Percentiles rank a stretch among this genome's conserved stretches.
Evolutionary conservation across 2,888 invertebrate genomes (phyloP).

Genomic region (Chironomus tentans): DNA sequence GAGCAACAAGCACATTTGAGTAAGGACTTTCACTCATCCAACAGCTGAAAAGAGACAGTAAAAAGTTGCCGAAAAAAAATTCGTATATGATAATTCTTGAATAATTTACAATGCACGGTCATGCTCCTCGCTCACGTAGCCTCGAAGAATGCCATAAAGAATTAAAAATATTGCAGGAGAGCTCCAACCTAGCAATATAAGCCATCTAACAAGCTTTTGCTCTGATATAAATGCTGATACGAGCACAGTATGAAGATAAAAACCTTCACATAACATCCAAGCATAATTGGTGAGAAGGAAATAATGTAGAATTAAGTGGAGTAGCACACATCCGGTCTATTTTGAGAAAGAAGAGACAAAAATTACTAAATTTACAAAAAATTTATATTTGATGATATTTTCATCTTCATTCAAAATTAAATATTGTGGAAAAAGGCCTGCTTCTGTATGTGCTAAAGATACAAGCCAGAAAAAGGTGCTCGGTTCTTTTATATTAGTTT

Average conservation of each 20-base stretch:
- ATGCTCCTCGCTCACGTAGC: conserved; percentile 43
- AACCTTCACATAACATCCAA: conserved; percentile 95
- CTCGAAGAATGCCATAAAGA: conserved; percentile 58
- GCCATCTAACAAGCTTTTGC: conserved; percentile 69
- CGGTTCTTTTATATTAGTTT: too few relatives aligned
- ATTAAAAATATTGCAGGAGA: conserved; percentile 59
- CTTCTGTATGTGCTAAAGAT: too few relatives aligned
- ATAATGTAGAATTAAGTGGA: conserved; percentile 77
- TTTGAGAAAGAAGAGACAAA: conserved; percentile 29
- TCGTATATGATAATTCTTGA: not conserved
- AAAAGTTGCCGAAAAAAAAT: not conserved
- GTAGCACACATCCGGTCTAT: conserved; percentile 68
- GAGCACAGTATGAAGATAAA: conserved; percentile 87
- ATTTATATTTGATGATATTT: too few relatives aligned
- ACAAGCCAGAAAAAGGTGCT: too few relatives aligned
- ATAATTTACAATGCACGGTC: conserved; percentile 51
- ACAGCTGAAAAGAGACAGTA: conserved; percentile 46
- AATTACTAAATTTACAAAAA: too few relatives aligned
- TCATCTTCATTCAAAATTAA: too few relatives aligned
- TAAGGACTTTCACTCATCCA: conserved; percentile 68
- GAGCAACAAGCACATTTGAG: conserved; percentile 63
- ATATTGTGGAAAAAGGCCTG: too few relatives aligned
- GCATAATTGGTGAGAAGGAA: conserved; percentile 86
- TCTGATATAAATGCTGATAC: conserved; percentile 87
- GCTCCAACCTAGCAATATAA: conserved; percentile 79